Percentiles rank a stretch among this genome's conserved stretches.
Conservation (phyloP, 1,140 invertebrate genomes). For the Fopius arisanus region DNA sequence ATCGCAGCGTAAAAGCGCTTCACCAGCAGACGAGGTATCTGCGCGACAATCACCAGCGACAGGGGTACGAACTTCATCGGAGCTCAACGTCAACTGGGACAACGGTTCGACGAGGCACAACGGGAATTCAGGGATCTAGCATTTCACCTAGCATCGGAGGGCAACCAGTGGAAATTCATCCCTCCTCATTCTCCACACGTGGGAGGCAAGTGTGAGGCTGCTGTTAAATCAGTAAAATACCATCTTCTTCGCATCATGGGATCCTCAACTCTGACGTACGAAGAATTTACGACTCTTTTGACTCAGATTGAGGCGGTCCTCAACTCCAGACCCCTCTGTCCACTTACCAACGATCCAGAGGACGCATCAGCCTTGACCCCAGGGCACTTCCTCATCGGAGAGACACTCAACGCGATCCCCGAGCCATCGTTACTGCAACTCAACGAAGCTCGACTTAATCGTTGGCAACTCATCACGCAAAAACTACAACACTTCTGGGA, state of each 20-base stretch:
- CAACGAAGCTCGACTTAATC: neutral
- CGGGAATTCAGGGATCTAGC: neutral
- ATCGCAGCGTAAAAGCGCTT: neutral
- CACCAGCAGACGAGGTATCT: neutral
- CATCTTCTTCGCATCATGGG: neutral
- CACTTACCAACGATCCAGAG: neutral
- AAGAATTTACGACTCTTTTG: neutral
- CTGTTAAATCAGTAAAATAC: slow-evolving; percentile 1
- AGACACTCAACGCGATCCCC: neutral
- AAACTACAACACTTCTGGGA: neutral
- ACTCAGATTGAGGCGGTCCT: slow-evolving; percentile 1
- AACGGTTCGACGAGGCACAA: neutral
- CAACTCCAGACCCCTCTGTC: neutral
- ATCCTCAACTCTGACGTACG: neutral
- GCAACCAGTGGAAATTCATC: neutral
- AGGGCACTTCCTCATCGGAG: neutral
- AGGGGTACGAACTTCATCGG: neutral
- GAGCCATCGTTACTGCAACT: neutral
- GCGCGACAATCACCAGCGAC: neutral
- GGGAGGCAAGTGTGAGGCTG: slow-evolving; percentile 18
- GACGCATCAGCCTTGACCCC: neutral
- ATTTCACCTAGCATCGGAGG: neutral
- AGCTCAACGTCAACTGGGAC: neutral
- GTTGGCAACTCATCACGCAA: neutral
- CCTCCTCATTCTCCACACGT: slow-evolving; percentile 16